Conservation (phyloP, 2,113 vertebrate genomes). For the Rattus rattus region DNA sequence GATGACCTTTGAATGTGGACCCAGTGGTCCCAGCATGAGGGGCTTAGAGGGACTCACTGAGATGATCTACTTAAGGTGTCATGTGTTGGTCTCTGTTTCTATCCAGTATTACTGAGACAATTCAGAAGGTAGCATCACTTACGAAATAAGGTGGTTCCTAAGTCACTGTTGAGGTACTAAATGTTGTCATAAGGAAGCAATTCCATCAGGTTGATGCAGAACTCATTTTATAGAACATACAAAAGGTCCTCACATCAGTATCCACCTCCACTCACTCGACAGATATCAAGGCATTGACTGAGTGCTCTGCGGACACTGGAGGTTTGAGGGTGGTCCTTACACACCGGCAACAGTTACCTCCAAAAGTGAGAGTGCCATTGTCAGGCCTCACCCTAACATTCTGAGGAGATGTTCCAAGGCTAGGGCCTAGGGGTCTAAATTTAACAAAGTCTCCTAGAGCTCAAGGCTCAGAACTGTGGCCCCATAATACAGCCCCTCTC, state of each 20-base stretch:
- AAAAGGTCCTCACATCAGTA: neutral
- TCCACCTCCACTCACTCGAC: constrained; percentile 12
- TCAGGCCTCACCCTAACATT: neutral
- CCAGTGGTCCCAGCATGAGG: neutral
- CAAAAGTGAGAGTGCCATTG: neutral
- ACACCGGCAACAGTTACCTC: neutral
- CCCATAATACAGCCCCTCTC: neutral
- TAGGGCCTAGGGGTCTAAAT: neutral
- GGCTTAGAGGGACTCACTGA: neutral
- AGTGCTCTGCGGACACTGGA: neutral
- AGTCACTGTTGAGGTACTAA: constrained; percentile 47
- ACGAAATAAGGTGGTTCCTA: constrained; percentile 35
- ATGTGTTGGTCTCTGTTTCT: constrained; percentile 15
- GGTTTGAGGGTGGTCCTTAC: neutral
- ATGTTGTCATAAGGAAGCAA: constrained; percentile 21
- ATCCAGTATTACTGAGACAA: constrained; percentile 25
- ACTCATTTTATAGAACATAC: neutral
- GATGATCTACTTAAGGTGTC: neutral
- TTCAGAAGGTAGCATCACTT: neutral
- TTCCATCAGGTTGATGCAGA: constrained; percentile 9
- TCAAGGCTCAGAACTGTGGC: neutral
- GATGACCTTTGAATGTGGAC: neutral
- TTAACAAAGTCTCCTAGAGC: neutral
- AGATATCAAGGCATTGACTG: neutral
- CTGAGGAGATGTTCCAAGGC: neutral